Base-by-base conservation (phyloP, 1,140 invertebrate species). In the Microplitis demolitor region DNA sequence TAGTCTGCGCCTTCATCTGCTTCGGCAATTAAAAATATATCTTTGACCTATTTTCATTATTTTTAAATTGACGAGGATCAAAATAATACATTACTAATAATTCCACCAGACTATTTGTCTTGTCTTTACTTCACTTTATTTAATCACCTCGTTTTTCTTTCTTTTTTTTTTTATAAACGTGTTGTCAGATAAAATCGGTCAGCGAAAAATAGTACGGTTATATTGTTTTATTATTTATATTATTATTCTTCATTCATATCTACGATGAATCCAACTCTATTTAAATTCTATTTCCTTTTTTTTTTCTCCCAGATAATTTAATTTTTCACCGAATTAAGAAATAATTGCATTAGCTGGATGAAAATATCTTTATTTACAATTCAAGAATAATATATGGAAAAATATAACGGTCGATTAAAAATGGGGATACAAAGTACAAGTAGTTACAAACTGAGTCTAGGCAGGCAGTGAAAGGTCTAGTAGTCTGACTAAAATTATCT, bases 1-100 rank as follows among this genome's bases (percentile, higher is more conserved):
- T 58, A 66, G 72, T 78, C 73, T 76, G 74, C 62, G 56, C 70
- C 62, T 69, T 72, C 73, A 71, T 77, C 74, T 77, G 75, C 62
- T 66, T 69, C 39, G 33, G 73, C 77, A 77, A 78, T 78, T 78
- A 78, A 78, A 78, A 78, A 78, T 78, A 78, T 69, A 75, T 66
- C 75, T 71, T 63, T 75, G 74, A 76, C 77, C 75, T 61, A 75
- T 76, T 76, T 67, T 67, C 68, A 71, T 67, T 76, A 64, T 74
- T 74, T 33, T 72, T 72, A 66, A 58, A 72, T 72, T 33, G 33
- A 66, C 45, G 63, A n/a, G 45, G 45, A 66, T 50, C 24, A 31
- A 3, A 58, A 58, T 31, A 34, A 45, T 9, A 14, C 35, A 11
- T 50, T 66, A 24, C 24, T 51, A 24, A 37, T 13, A n/a, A 35